Conservation (phyloP, 1,140 invertebrate genomes). For the Eumaeus atala region DNA sequence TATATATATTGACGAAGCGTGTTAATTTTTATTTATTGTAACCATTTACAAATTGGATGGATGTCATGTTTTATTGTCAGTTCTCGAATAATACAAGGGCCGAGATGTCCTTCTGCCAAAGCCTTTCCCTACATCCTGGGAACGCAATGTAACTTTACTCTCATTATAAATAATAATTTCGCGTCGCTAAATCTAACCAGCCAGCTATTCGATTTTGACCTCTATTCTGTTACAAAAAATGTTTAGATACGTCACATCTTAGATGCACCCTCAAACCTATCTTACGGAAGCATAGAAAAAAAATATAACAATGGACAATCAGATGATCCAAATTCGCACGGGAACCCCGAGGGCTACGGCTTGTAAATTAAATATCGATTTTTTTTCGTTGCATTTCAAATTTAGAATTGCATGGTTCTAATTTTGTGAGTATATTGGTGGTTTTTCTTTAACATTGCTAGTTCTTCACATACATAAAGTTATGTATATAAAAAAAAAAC, state of each 20-base stretch:
- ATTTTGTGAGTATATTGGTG: background rate
- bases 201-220: conserved; percentile 6
- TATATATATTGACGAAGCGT: too few relatives aligned
- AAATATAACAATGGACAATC: conserved; percentile 49
- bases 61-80: background rate
- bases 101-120: conserved; percentile 16
- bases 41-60: too few relatives aligned
- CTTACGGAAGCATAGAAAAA: conserved; percentile 30
- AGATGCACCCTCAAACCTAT: conserved; percentile 20
- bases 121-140: conserved; percentile 16
- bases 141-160: conserved; percentile 7
- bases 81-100: background rate
- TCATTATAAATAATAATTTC: conserved; percentile 11
- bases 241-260: background rate
- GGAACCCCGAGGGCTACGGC: conserved; percentile 39
- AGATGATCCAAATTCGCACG: conserved; percentile 59
- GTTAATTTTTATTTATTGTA: too few relatives aligned
- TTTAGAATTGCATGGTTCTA: conserved; percentile 12
- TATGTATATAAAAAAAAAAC: too few relatives aligned
- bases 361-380: conserved; percentile 18
- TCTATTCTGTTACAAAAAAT: conserved; percentile 11
- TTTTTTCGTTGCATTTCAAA: conserved; percentile 12
- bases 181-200: background rate
- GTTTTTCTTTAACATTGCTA: too few relatives aligned
- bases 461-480: too few relatives aligned